A percentile compares a stretch with the other conserved stretches of the same genome.
Evolutionary conservation across 2,797 vertebrate genomes (phyloP).

Genomic region (Steatocranus sp.): DNA sequence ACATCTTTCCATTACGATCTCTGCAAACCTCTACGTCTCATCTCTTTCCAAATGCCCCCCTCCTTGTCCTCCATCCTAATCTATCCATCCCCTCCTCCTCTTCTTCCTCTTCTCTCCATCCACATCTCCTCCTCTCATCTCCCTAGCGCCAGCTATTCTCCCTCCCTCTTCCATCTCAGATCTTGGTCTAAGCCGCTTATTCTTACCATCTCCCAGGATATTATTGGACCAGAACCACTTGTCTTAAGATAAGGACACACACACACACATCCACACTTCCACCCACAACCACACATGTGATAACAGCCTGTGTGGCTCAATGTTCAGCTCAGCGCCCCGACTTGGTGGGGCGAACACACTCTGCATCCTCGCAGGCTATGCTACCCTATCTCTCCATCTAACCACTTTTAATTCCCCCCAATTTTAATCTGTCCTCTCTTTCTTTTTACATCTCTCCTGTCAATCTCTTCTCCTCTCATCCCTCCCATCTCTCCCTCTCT

Average conservation of each 20-base stretch:
- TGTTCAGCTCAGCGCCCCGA: conserved; percentile 55
- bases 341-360: conserved; percentile 39
- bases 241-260: conserved; percentile 76
- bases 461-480: conserved; percentile 54
- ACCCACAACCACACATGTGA: conserved; percentile 57
- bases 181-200: conserved; percentile 72
- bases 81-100: conserved; percentile 46
- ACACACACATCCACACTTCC: conserved; percentile 10
- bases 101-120: conserved; percentile 36
- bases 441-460: conserved; percentile 46
- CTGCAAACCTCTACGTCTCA: conserved; percentile 33
- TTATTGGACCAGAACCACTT: conserved; percentile 80
- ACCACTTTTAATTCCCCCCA: conserved; percentile 64
- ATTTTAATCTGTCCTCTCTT: conserved; percentile 50
- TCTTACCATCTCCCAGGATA: conserved; percentile 69
- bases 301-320: conserved; percentile 67
- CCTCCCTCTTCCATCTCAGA: conserved; percentile 68
- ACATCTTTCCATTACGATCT: conserved; percentile 46
- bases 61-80: conserved; percentile 56
- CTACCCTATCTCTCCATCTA: conserved; percentile 49
- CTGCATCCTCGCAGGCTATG: conserved; percentile 27
- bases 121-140: conserved; percentile 62
- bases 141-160: conserved; percentile 47
- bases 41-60: conserved; percentile 58
- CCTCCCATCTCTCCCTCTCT: conserved; percentile 20